Conservation (phyloP, 2,888 invertebrate species). For the Glaucopsyche alexis region DNA sequence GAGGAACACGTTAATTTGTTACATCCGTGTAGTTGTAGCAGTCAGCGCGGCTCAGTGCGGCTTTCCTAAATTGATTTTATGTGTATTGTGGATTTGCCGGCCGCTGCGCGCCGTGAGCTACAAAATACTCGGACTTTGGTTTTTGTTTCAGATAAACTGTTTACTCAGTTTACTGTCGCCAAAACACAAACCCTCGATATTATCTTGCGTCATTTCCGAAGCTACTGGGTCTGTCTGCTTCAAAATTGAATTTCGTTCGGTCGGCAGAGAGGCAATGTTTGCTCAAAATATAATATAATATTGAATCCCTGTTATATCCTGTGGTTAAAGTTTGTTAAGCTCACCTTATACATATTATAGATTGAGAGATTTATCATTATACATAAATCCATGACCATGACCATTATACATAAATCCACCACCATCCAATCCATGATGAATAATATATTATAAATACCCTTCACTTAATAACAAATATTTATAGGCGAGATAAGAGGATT, state of each 20-base stretch:
- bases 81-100: constrained; percentile 69
- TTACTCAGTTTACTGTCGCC: constrained; percentile 36
- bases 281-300: background rate
- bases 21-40: constrained; percentile 59
- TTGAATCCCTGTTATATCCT: background rate
- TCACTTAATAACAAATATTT: too few relatives aligned
- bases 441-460: too few relatives aligned
- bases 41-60: constrained; percentile 67
- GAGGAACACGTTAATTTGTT: constrained; percentile 40
- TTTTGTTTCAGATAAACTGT: constrained; percentile 47
- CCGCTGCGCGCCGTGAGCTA: constrained; percentile 48
- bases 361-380: background rate
- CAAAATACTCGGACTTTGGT: constrained; percentile 57
- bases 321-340: background rate
- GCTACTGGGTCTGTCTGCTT: constrained; percentile 4
- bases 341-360: background rate
- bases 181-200: constrained; percentile 34
- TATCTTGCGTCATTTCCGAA: constrained; percentile 31
- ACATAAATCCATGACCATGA: too few relatives aligned
- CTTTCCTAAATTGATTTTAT: constrained; percentile 78
- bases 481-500: too few relatives aligned
- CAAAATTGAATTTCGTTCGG: constrained; percentile 13
- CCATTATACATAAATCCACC: too few relatives aligned
- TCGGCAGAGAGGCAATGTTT: background rate
- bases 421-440: too few relatives aligned